Evolutionary conservation across 2,888 invertebrate species (phyloP).

Genomic region (Pantelozetes paolii): DNA sequence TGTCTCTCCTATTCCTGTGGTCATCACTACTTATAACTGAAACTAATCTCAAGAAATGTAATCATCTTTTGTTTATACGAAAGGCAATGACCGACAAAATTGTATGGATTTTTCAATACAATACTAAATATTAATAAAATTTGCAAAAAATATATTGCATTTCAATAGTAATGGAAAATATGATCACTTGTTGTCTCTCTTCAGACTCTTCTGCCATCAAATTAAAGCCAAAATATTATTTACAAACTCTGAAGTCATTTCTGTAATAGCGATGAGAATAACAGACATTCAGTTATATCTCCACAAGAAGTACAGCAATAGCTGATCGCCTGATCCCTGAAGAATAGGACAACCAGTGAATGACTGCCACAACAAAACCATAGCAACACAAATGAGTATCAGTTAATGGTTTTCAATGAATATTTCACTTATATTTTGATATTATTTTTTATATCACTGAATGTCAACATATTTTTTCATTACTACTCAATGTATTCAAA

Average conservation of each 20-base stretch:
- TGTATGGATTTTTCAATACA: conserved; percentile 1
- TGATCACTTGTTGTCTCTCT: neutral
- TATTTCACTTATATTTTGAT: conserved; percentile 27
- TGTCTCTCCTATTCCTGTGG: conserved; percentile 3
- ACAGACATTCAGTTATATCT: neutral
- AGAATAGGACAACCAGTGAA: conserved; percentile 31
- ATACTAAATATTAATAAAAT: neutral
- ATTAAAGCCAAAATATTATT: conserved; percentile 13
- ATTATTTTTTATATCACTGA: conserved; percentile 15
- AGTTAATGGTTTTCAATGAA: conserved; percentile 30
- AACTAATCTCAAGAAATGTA: neutral
- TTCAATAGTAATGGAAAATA: neutral
- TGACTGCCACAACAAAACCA: conserved; percentile 35
- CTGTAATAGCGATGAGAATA: conserved; percentile 1
- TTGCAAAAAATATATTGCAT: neutral
- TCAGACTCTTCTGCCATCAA: neutral
- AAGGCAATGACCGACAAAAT: neutral
- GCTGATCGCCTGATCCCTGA: conserved; percentile 30
- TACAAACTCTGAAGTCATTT: neutral
- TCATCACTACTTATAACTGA: conserved; percentile 20
- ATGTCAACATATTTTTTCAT: conserved; percentile 23
- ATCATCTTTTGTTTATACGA: conserved; percentile 9
- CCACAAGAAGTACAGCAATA: conserved; percentile 8
- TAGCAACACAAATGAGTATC: conserved; percentile 34
- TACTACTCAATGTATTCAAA: conserved; percentile 8